A percentile compares a stretch with the other conserved stretches of the same genome.
Conservation (phyloP, 1,140 invertebrate genomes). For the Camponotus pennsylvanicus region DNA sequence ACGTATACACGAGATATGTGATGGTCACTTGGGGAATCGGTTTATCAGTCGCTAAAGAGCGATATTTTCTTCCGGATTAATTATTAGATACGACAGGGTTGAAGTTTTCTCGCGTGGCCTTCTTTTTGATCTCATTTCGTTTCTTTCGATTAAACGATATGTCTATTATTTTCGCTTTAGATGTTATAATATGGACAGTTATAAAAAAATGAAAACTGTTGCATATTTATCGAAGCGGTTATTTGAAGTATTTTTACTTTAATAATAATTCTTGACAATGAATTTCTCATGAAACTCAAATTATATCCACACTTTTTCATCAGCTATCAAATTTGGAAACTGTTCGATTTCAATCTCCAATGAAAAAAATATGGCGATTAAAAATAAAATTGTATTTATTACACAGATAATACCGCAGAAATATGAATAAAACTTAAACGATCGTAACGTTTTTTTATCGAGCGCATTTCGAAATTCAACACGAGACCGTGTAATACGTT, state of each 20-base stretch:
- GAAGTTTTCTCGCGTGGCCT: conserved; percentile 21
- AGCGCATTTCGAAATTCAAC: neutral
- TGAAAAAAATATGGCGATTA: neutral
- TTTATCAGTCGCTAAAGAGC: conserved; percentile 22
- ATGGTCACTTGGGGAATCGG: conserved; percentile 2
- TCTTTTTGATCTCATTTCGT: neutral
- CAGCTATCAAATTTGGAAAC: neutral
- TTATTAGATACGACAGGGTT: conserved; percentile 4
- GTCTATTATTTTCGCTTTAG: too few species aligned
- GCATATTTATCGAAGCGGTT: too few species aligned
- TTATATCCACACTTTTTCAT: neutral
- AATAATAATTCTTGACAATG: too few species aligned
- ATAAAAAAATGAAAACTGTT: too few species aligned
- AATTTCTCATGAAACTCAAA: neutral
- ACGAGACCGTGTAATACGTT: neutral
- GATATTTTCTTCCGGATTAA: conserved; percentile 24
- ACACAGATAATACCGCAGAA: neutral
- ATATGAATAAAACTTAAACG: neutral
- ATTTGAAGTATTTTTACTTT: too few species aligned
- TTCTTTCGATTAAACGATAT: neutral
- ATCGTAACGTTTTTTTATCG: neutral
- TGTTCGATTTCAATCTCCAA: neutral
- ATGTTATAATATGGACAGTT: too few species aligned
- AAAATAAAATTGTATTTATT: neutral
- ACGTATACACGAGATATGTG: neutral